Percentiles rank a stretch among this genome's conserved stretches.
Evolutionary conservation across 2,797 vertebrate genomes (phyloP).

Genomic region (Vipera latastei): DNA sequence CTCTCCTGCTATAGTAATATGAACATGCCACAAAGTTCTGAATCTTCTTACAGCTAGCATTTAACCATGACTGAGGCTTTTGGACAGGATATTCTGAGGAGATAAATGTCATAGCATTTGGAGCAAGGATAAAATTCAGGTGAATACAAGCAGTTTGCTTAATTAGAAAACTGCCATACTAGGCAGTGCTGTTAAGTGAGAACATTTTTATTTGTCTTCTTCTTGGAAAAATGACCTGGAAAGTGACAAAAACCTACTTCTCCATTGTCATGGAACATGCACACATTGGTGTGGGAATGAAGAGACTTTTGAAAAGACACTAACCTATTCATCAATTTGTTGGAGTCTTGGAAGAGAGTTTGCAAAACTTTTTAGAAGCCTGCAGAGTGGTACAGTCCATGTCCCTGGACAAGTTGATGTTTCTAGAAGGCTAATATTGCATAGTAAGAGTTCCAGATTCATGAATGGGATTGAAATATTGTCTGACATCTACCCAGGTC

Average conservation of each 20-base stretch:
- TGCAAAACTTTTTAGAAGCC: neutral
- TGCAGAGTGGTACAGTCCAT: no score
- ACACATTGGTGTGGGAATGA: neutral
- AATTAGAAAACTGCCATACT: slow-evolving; percentile 8
- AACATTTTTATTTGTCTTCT: slow-evolving; percentile 1
- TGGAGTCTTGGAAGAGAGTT: neutral
- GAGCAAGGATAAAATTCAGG: slow-evolving; percentile 1
- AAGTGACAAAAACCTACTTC: neutral
- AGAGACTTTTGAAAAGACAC: neutral
- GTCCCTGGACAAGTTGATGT: no score
- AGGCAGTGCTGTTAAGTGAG: neutral
- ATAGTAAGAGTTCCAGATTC: no score
- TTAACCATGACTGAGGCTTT: neutral
- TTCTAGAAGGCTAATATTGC: no score
- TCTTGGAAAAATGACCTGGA: neutral
- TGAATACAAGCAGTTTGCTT: slow-evolving; percentile 12
- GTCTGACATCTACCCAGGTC: no score
- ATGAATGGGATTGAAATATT: no score
- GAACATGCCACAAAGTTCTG: neutral
- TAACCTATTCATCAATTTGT: neutral
- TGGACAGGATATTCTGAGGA: neutral
- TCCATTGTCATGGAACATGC: neutral
- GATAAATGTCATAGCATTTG: neutral
- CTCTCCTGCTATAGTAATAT: neutral
- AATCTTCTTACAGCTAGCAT: neutral